Conservation (phyloP, 2,888 invertebrate species). For the Griposia aprilina region DNA sequence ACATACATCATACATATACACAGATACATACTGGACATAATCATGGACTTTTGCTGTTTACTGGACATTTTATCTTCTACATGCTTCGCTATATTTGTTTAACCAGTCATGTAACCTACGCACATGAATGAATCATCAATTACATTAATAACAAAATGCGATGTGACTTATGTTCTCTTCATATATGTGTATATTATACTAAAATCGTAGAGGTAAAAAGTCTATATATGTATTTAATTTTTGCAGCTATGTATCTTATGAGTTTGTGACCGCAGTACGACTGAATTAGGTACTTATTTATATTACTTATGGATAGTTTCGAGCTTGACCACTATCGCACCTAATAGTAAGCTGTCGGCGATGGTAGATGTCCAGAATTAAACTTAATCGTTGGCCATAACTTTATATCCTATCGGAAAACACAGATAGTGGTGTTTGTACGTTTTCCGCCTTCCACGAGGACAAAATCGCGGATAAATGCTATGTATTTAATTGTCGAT, state of each 20-base stretch:
- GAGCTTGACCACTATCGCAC: neutral
- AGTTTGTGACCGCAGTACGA: neutral
- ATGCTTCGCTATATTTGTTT: neutral
- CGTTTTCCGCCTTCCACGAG: no score
- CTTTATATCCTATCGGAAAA: neutral
- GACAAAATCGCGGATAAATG: neutral
- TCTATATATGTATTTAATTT: neutral
- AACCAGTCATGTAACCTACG: constrained; percentile 10
- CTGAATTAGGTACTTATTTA: neutral
- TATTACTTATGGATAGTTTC: neutral
- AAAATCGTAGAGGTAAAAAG: neutral
- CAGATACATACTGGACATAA: no score
- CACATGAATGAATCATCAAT: constrained; percentile 13
- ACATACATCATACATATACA: no score
- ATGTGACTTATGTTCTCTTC: constrained; percentile 13
- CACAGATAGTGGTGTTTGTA: neutral
- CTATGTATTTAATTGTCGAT: neutral
- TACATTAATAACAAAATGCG: constrained; percentile 7
- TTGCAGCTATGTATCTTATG: neutral
- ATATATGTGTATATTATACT: no score
- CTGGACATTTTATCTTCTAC: neutral
- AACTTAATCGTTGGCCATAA: neutral
- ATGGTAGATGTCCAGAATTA: neutral
- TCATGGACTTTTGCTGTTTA: neutral
- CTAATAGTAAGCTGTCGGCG: neutral